Evolutionary conservation across 2,113 vertebrate species (phyloP), one percentile per base, ranked within the genome.

Genomic region (Trogon surrucura): DNA sequence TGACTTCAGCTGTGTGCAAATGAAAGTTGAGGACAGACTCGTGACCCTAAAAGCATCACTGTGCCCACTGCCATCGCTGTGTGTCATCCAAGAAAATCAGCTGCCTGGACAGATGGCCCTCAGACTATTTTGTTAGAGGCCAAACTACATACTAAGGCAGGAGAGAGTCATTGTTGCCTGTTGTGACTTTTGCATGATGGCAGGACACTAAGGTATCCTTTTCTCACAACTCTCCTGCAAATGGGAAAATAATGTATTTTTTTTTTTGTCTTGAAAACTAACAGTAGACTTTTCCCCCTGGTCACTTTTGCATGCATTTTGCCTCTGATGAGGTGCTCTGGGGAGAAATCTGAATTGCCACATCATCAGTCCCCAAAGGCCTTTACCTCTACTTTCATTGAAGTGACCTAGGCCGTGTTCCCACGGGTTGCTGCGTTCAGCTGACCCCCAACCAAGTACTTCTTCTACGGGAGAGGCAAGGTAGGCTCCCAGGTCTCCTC

Each of bases 311-410:
- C 9, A 44, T 15, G 10, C 8, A 12, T 61, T 84, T 80, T 89
- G 6, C 10, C 45, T 65, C 25, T 86, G 26, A 67, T 0, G 3
- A 65, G 7, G 5, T 57, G 21, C 44, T 79, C 20, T 58, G 27
- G 21, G 25, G 9, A 41, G 9, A 44, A 64, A 32, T 13, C 10
- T 29, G 38, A 45, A 51, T 14, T 50, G 27, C 8, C 34, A 66
- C 0, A 1, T 12, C 17, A 34, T 11, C 0, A 0, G 21, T 19
- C 15, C 1, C 5, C 2, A 1, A 34, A 27, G 5, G 9, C 13
- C 11, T 73, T 91, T 56, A 54, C 27, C n/a, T 21, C 72, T 58
- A 83, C 8, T 53, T 80, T 11, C 38, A 72, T 30, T 26, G 9
- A 26, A 64, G n/a, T 41, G 36, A 26, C 21, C 25, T 51, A 45